These are phyloP conservation scores for Microctonus aethiopoides DNA, from an alignment of 2,888 invertebrate species.

Conservation along the genomic window DNA sequence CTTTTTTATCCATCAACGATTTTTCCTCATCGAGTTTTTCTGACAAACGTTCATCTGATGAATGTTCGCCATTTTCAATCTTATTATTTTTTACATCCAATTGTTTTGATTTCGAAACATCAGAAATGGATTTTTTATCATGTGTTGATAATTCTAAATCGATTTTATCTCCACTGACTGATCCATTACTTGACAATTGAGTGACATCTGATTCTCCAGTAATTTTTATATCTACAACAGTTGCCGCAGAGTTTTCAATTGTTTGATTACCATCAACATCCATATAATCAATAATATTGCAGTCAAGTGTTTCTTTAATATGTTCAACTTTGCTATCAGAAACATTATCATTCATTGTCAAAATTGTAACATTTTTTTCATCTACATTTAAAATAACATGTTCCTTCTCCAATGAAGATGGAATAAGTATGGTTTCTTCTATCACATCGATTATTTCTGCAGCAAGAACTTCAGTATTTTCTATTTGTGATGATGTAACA, in stretches of 20 bases:
- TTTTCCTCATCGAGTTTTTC: background rate
- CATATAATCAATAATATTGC: conserved; percentile 33
- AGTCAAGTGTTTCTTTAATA: conserved; percentile 38
- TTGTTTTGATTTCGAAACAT: background rate
- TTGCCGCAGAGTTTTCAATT: background rate
- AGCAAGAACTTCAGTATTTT: background rate
- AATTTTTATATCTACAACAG: background rate
- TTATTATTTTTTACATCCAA: background rate
- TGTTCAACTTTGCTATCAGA: conserved; percentile 13
- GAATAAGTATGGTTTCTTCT: conserved; percentile 28
- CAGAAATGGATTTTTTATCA: background rate
- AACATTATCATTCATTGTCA: conserved; percentile 16
- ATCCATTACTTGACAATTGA: background rate
- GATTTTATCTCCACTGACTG: background rate
- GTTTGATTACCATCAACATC: conserved; percentile 3
- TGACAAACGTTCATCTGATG: background rate
- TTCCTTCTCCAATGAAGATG: conserved; percentile 7
- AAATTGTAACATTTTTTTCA: conserved; percentile 24
- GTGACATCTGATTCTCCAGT: background rate
- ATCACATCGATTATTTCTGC: conserved; percentile 24
- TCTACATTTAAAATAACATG: conserved; percentile 8
- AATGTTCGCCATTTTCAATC: conserved; percentile 2
- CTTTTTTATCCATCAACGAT: background rate
- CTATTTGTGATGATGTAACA: background rate
- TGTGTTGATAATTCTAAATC: background rate